These are phyloP conservation scores for Castor canadensis DNA, from an alignment of 2,113 vertebrate species.

Conservation along the genomic window DNA sequence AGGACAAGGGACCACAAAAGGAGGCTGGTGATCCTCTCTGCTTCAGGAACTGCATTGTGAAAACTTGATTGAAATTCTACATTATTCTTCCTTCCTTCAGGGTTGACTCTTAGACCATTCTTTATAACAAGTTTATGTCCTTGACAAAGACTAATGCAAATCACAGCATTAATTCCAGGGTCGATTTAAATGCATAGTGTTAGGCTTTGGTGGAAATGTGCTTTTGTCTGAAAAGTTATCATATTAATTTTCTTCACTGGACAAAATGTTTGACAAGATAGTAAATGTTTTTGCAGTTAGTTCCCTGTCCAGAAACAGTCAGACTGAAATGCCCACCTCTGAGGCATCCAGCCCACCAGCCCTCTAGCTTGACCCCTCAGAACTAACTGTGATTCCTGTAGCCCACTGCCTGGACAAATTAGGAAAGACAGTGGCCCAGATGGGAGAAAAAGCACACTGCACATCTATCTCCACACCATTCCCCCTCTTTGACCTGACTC, in stretches of 20 bases:
- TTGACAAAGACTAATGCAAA: slow-evolving; percentile 72
- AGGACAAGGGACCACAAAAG: neutral
- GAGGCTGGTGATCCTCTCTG: neutral
- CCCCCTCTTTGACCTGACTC: neutral
- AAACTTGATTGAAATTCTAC: slow-evolving; percentile 49
- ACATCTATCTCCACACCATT: too few species aligned
- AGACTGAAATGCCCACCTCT: slow-evolving; percentile 50
- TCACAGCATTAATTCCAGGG: slow-evolving; percentile 52
- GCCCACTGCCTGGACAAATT: neutral
- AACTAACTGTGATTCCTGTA: neutral
- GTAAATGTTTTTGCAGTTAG: slow-evolving; percentile 57
- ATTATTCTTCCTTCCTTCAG: neutral
- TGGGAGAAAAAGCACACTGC: neutral
- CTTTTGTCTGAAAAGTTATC: slow-evolving; percentile 72
- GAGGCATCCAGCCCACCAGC: neutral
- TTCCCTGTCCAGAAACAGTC: neutral
- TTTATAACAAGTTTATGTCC: slow-evolving; percentile 53
- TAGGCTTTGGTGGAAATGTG: slow-evolving; percentile 55
- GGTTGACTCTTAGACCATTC: neutral
- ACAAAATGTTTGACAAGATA: slow-evolving; percentile 72
- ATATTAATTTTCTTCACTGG: slow-evolving; percentile 63
- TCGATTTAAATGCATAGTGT: slow-evolving; percentile 63
- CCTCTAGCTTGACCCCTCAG: neutral
- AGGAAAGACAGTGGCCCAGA: neutral
- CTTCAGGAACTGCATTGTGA: neutral